A percentile compares a stretch with the other conserved stretches of the same genome.
Conservation (phyloP, 2,113 vertebrate species). For the Xenus cinereus region DNA sequence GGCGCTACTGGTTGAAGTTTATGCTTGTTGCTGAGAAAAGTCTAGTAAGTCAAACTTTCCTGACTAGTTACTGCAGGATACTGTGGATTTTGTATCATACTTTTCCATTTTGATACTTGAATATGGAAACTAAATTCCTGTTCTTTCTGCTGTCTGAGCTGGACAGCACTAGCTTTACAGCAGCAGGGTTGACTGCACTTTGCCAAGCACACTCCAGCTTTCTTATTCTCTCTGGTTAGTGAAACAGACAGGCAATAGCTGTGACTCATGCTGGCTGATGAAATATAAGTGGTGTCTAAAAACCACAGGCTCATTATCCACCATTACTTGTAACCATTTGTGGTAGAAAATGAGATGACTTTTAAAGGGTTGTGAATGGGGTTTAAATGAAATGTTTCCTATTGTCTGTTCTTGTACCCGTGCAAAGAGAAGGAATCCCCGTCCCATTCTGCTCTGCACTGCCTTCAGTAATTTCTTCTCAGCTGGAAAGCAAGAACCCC, state of each 20-base stretch:
- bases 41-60: neutral
- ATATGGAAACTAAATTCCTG: neutral
- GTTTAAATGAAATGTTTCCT: neutral
- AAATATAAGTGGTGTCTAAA: neutral
- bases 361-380: neutral
- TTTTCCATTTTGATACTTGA: neutral
- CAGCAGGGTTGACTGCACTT: neutral
- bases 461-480: neutral
- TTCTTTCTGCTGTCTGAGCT: neutral
- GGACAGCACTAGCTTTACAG: neutral
- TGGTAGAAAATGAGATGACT: neutral
- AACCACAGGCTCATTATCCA: neutral
- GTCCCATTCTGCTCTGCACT: neutral
- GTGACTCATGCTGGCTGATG: neutral
- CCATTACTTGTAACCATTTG: neutral
- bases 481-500: neutral
- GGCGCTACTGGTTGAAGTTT: neutral
- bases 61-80: neutral
- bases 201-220: neutral
- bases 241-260: neutral
- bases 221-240: accelerated
- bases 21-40: neutral
- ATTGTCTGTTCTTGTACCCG: accelerated
- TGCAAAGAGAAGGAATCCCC: neutral
- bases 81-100: neutral